These are phyloP conservation scores for Amphimedon queenslandica DNA, from an alignment of 37 sponge, comb jelly and placozoan species.

Conservation along the genomic window DNA sequence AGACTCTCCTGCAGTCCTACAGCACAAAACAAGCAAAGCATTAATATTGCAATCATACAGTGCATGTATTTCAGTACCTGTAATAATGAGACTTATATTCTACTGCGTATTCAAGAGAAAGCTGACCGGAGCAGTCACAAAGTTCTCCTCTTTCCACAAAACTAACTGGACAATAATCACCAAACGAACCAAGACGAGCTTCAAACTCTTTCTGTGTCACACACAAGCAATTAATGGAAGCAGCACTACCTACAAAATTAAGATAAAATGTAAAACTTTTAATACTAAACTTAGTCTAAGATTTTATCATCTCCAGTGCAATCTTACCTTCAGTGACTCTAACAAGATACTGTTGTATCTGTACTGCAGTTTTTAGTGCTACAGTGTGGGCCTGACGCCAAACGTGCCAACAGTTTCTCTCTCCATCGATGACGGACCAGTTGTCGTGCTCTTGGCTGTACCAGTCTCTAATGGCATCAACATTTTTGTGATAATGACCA, in stretches of 20 bases:
- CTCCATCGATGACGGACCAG: conserved; percentile 72
- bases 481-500: conserved; percentile 53
- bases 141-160: conserved; percentile 63
- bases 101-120: conserved; percentile 55
- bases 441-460: conserved; percentile 79
- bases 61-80: not conserved
- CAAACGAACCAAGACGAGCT: conserved; percentile 70
- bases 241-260: conserved; percentile 64
- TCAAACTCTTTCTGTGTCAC: conserved; percentile 81
- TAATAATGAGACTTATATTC: conserved; percentile 58
- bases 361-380: conserved; percentile 46
- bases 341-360: conserved; percentile 49
- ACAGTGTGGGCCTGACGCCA: conserved; percentile 40
- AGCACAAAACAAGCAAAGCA: conserved; percentile 32
- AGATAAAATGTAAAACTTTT: not conserved
- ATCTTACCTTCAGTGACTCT: conserved; percentile 19
- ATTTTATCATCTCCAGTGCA: not conserved
- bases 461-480: conserved; percentile 56
- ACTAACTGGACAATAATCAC: conserved; percentile 91
- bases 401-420: conserved; percentile 75
- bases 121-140: conserved; percentile 72
- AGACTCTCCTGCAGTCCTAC: conserved; percentile 53
- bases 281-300: too few species aligned
- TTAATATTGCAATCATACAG: not conserved
- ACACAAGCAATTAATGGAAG: conserved; percentile 81